Evolutionary conservation across 2,113 vertebrate species (phyloP).

Genomic region (Halichoeres trimaculatus): DNA sequence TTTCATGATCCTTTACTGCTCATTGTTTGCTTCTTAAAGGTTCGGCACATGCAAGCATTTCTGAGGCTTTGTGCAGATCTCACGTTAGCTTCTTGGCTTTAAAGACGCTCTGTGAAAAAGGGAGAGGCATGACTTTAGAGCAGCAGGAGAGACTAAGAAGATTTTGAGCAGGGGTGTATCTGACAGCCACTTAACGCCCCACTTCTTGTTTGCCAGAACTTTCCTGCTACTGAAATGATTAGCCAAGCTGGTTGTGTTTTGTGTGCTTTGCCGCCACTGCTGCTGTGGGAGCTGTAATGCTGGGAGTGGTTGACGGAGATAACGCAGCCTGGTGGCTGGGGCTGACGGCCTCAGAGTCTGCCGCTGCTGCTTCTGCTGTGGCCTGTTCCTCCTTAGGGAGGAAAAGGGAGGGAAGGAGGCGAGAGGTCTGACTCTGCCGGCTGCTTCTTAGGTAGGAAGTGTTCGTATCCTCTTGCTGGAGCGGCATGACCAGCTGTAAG

Average conservation of each 20-base stretch:
- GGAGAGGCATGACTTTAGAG: slow-evolving; percentile 52
- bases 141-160: slow-evolving; percentile 56
- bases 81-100: slow-evolving; percentile 61
- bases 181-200: slow-evolving; percentile 53
- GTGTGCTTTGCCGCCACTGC: slow-evolving; percentile 8
- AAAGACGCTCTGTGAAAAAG: slow-evolving; percentile 50
- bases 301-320: slow-evolving; percentile 75
- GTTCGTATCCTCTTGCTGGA: slow-evolving; percentile 75
- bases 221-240: slow-evolving; percentile 62
- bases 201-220: slow-evolving; percentile 58
- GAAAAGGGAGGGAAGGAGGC: slow-evolving; percentile 63
- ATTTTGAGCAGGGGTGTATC: slow-evolving; percentile 63
- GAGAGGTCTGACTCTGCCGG: slow-evolving; percentile 44
- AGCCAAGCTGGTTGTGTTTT: slow-evolving; percentile 47
- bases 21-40: slow-evolving; percentile 27
- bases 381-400: slow-evolving; percentile 69
- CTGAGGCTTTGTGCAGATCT: slow-evolving; percentile 32
- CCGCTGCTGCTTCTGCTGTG: slow-evolving; percentile 54
- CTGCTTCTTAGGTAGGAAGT: slow-evolving; percentile 75
- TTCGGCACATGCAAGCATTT: slow-evolving; percentile 17
- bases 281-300: slow-evolving; percentile 57
- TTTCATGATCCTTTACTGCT: slow-evolving; percentile 9
- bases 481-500: slow-evolving; percentile 66
- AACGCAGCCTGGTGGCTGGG: slow-evolving; percentile 66
- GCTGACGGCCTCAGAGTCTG: slow-evolving; percentile 53